Base-by-base conservation (phyloP, 2,797 vertebrate genomes). In the Myotis vivesi region DNA sequence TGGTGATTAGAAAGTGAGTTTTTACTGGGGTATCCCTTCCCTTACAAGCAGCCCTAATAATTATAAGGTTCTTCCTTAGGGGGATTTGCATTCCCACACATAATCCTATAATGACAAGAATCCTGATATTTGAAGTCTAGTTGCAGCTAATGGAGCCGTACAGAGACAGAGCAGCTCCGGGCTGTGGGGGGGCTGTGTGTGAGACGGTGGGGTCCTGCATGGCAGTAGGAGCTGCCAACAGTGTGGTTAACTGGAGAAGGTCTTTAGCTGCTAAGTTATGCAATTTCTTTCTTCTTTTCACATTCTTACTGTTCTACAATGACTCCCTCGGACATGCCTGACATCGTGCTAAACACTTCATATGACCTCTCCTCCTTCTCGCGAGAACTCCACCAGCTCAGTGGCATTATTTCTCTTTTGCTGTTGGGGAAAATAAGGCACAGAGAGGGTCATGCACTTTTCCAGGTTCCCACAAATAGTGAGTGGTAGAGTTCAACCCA, bases 291-390 rank as follows among this genome's bases (percentile, higher is more conserved):
- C 66, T 16, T 15, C 62, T 51, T 41, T 16, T 5, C 30, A 38
- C 22, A 1, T 17, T 41, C 69, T 23, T 33, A 10, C 1, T 10
- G 33, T 36, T 22, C 2, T 1, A 5, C 2, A 8, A 12, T 5
- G 15, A 8, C 33, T 68, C 13, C 20, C 3, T 44, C 4, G 28
- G 16, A 25, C 4, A 11, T 2, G 12, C 5, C 25, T 1, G 5
- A 5, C n/a, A 19, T 5, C 16, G 2, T 0, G 15, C 13, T 38
- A 36, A 23, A 30, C 4, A 6, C 38, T 66, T 44, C 2, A 9
- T 2, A 4, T 15, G 49, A 17, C 13, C 3, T 46, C n/a, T 55
- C 23, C 64, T n/a, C 25, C 59, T 53, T 68, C 33, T 51, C 36
- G 6, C 6, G 5, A 4, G 30, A 75, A 10, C 8, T 6, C 25